Evolutionary conservation across 1,140 invertebrate genomes (phyloP), one percentile per base, ranked within the genome.

Genomic region (Cyphomyrmex costatus): DNA sequence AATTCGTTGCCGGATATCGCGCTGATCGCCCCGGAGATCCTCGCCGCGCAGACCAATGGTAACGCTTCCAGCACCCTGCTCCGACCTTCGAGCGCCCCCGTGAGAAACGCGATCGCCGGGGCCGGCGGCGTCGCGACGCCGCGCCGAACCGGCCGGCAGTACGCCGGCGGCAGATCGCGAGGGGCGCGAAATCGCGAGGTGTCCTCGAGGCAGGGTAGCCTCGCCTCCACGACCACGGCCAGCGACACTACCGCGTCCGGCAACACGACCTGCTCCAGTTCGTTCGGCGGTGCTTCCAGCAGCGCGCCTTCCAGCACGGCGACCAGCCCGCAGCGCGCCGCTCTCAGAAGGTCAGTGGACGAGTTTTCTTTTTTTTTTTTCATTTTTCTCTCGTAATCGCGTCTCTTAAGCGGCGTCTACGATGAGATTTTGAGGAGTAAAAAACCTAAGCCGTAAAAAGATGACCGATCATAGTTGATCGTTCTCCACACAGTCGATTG

Each of bases 1-100:
- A 93, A 92, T 66, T 95, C 95, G 0, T 53, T 95, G 6, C 95
- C 95, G 53, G 95, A 95, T 58, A 95, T 95, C 21, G 94, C 94
- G 0, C 78, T 95, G 19, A 93, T 95, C 10, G 94, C 94, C 0
- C 95, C 95, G 21, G 95, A 95, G 77, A 93, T 95, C 8, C 86
- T 95, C 2, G 94, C 94, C 2, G 94, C 94, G 0, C 94, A 95
- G 58, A 95, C 94, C 0, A 95, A 95, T 73, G 65, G 78, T n/a
- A 74, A 0, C 8, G 91, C 91, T 33, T 92, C 92, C 49, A 91
- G 84, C 0, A 86, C 77, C 0, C 63, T 92, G 2, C 46, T 93
- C 2, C 92, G 94, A 53, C 94, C 94, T 0, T 93, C 93, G 19
- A 95, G 94, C 61, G 94, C 94, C 16, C 94, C 93, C 2, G 89